phyloP scores from a whole-genome alignment of 2,888 invertebrate genomes.

The Odontocolon sp. region DNA sequence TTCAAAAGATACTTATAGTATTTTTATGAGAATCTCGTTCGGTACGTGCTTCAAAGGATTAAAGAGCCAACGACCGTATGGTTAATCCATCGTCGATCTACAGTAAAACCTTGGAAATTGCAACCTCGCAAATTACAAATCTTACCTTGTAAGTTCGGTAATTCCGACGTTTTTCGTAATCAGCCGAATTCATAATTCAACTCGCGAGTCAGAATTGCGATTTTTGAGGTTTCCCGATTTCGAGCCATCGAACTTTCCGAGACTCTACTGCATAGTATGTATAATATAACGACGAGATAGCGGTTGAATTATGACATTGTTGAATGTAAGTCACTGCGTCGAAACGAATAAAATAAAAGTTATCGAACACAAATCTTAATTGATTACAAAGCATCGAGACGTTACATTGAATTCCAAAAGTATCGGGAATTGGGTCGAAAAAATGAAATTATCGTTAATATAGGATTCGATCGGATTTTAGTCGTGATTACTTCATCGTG shows the following conservation, averaged over 20 bases:
- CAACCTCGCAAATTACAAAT: too few relatives aligned
- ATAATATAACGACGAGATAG: neutral
- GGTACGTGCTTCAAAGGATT: too few relatives aligned
- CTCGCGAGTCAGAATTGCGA: neutral
- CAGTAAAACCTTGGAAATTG: too few relatives aligned
- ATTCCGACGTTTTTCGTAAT: too few relatives aligned
- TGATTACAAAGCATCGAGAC: neutral
- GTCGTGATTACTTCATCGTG: neutral
- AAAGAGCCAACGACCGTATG: too few relatives aligned
- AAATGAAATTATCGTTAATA: neutral
- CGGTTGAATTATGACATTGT: slow-evolving; percentile 13
- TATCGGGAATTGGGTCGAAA: too few relatives aligned
- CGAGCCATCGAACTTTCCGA: slow-evolving; percentile 19
- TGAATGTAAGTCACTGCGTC: slow-evolving; percentile 40
- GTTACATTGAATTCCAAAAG: too few relatives aligned
- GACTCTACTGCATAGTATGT: slow-evolving; percentile 11
- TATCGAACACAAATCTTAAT: neutral
- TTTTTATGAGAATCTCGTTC: too few relatives aligned
- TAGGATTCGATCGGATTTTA: neutral
- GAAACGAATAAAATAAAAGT: slow-evolving; percentile 48
- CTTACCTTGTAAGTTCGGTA: too few relatives aligned
- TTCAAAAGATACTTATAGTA: too few relatives aligned
- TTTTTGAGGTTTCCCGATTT: neutral
- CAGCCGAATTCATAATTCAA: too few relatives aligned
- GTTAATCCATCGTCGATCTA: too few relatives aligned